Evolutionary conservation across 1,140 invertebrate genomes (phyloP).

Genomic region (Magallana ariakensis): DNA sequence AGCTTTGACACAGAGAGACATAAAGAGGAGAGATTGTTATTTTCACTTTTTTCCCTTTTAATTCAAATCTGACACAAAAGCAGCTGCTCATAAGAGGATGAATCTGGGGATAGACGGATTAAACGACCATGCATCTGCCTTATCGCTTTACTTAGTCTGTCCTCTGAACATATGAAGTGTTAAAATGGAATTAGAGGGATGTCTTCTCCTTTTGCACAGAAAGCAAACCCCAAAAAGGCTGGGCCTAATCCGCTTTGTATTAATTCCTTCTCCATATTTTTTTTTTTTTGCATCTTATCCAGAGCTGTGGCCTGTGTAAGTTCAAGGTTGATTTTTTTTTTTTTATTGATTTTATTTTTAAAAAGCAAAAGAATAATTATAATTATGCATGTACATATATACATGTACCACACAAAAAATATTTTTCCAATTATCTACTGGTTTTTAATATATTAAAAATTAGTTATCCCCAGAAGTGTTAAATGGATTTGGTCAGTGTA

Average conservation of each 20-base stretch:
- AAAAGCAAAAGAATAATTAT: too few species aligned
- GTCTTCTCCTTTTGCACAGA: slow-evolving; percentile 29
- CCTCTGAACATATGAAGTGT: slow-evolving; percentile 23
- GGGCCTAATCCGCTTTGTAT: slow-evolving; percentile 29
- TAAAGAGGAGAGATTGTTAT: slow-evolving; percentile 36
- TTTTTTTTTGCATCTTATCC: not conserved
- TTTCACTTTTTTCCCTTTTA: slow-evolving; percentile 25
- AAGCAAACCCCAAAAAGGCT: slow-evolving; percentile 14
- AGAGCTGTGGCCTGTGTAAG: not conserved
- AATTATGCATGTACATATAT: too few species aligned
- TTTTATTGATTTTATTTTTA: too few species aligned
- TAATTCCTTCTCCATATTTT: not conserved
- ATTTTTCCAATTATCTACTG: too few species aligned
- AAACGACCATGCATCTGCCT: slow-evolving; percentile 32
- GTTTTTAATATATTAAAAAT: too few species aligned
- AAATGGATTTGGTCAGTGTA: not conserved
- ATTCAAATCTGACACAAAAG: slow-evolving; percentile 35
- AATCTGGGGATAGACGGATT: slow-evolving; percentile 30
- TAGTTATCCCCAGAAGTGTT: too few species aligned
- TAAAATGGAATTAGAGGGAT: slow-evolving; percentile 32
- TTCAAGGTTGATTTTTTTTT: slow-evolving; percentile 19
- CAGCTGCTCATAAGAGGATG: slow-evolving; percentile 28
- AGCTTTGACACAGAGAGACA: slow-evolving; percentile 26
- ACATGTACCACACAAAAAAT: too few species aligned
- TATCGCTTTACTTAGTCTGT: slow-evolving; percentile 31